phyloP scores from a whole-genome alignment of 2,888 invertebrate genomes.

The Zonitis immaculata region DNA sequence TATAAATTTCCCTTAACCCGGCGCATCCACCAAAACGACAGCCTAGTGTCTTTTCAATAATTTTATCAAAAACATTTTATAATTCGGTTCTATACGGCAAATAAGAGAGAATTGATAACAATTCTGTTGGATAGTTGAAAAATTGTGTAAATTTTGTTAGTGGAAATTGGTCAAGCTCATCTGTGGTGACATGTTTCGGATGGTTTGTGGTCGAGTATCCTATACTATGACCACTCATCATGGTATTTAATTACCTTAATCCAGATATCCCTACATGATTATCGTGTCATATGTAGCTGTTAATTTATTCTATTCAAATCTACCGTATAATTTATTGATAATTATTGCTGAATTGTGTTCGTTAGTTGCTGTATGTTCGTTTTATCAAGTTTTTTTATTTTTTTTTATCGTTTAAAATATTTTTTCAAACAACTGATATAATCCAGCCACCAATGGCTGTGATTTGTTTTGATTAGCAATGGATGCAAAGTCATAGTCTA shows the following conservation, averaged over 20 bases:
- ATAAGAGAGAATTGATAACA: no score
- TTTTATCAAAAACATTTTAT: no score
- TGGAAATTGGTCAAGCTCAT: no score
- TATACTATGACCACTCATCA: not conserved
- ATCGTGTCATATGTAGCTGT: not conserved
- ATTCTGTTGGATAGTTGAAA: no score
- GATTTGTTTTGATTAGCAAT: slow-evolving; percentile 32
- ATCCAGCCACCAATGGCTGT: slow-evolving; percentile 17
- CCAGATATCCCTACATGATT: not conserved
- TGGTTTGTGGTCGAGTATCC: not conserved
- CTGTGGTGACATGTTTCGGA: not conserved
- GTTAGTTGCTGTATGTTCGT: no score
- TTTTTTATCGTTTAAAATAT: slow-evolving; percentile 17
- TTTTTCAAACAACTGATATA: slow-evolving; percentile 18
- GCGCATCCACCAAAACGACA: no score
- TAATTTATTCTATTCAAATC: not conserved
- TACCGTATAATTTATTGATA: not conserved
- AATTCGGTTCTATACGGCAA: no score
- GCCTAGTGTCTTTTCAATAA: no score
- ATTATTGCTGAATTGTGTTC: no score
- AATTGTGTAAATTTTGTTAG: no score
- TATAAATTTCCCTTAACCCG: no score
- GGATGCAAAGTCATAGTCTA: slow-evolving; percentile 24
- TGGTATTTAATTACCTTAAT: not conserved
- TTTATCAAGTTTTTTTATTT: no score